Base-by-base conservation (phyloP, 2,888 invertebrate genomes). In the Oscheius sp. region DNA sequence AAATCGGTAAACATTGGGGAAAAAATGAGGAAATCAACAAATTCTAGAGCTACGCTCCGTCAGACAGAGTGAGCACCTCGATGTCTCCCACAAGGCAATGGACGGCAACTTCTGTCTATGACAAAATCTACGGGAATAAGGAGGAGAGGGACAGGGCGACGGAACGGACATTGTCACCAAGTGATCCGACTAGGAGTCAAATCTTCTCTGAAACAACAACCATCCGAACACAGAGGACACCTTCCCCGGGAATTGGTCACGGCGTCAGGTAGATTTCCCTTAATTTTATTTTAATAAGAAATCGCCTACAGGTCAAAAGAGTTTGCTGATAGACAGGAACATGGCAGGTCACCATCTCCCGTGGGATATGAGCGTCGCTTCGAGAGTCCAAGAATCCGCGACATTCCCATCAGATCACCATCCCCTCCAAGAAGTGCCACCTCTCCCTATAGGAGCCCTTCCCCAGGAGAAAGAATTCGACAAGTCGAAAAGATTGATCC, bases 401-500 rank as follows among this genome's bases (percentile, higher is more conserved):
- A 69, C n/a, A 69, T 69, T 56, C 41, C 56, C 29, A 69, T 55
- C 35, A 74, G 78, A 59, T 79, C 81, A 0, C 81, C 81, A 23
- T 81, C 81, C 2, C 81, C 81, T 27, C 58, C 76, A n/a, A 63
- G 74, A 59, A 72, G 71, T 45, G 69, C n/a, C 2, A 43, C 46
- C 12, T 58, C 46, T n/a, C 16, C 64, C 21, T 55, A 55, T 29
- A 75, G 75, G 53, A 69, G 77, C 56, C 77, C 79, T 25, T 78
- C 77, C 27, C 79, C 78, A 63, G 72, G 73, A 21, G 81, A 78
- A 64, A 29, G 78, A 63, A 46, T 77, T 6, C 73, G 73, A n/a
- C 74, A 73, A 55, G 73, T 83, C 46, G 83, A 83, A 70, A 74
- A 64, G 66, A 75, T 83, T 27, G 83, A 83, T 69, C 83, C 83